phyloP scores from a whole-genome alignment of 2,888 invertebrate species.

The Penaeus monodon region DNA sequence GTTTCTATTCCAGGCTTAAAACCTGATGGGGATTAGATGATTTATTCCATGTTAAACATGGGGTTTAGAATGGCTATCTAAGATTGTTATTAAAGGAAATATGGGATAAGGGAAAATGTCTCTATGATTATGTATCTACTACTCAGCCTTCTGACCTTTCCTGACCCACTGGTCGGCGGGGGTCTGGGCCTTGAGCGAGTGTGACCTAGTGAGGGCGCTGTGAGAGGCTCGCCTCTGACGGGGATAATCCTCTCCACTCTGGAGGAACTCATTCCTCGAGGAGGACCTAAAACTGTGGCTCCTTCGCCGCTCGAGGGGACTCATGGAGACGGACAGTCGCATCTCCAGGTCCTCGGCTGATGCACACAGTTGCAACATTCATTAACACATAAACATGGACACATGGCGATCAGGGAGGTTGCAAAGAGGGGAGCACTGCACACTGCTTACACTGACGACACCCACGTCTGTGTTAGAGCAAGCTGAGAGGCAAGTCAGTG shows the following conservation, averaged over 20 bases:
- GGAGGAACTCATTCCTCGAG: conserved; percentile 45
- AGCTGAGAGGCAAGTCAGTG: no score
- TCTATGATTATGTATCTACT: neutral
- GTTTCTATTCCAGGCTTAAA: no score
- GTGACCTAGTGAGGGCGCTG: conserved; percentile 48
- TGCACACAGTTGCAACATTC: conserved; percentile 25
- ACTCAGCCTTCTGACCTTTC: conserved; percentile 40
- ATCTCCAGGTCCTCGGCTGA: conserved; percentile 59
- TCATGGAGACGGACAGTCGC: conserved; percentile 50
- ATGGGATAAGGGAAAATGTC: no score
- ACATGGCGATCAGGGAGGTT: no score
- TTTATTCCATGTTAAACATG: no score
- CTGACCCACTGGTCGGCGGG: conserved; percentile 33
- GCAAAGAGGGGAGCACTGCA: no score
- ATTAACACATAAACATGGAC: neutral
- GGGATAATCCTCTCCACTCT: conserved; percentile 28
- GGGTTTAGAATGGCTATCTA: no score
- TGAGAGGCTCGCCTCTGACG: conserved; percentile 44
- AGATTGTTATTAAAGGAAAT: no score
- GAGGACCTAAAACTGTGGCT: conserved; percentile 53
- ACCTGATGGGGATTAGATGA: no score
- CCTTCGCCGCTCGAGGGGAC: conserved; percentile 50
- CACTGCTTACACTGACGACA: no score
- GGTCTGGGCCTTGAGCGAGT: conserved; percentile 45
- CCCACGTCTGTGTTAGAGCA: no score